Conservation (phyloP, 2,888 invertebrate genomes). For the Drosophila formosana region DNA sequence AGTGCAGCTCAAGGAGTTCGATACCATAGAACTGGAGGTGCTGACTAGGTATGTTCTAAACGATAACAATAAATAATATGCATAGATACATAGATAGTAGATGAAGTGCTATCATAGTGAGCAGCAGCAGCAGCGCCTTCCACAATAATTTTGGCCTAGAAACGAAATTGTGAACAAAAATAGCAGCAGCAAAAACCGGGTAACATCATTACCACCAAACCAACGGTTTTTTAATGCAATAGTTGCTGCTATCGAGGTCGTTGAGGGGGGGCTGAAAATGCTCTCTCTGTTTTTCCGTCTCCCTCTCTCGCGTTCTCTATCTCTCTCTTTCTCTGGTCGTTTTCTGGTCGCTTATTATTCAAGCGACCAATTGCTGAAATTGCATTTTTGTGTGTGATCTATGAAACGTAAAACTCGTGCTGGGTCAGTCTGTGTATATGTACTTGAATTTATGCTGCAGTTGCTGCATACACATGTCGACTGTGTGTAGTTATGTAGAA, state of each 20-base stretch:
- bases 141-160: conserved; percentile 73
- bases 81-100: neutral
- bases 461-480: conserved; percentile 31
- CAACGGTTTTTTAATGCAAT: conserved; percentile 36
- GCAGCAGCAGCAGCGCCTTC: conserved; percentile 47
- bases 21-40: conserved; percentile 91
- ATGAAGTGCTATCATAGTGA: neutral
- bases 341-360: conserved; percentile 35
- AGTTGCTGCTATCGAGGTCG: conserved; percentile 77
- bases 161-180: conserved; percentile 64
- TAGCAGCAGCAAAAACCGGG: conserved; percentile 59
- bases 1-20: conserved; percentile 88
- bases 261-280: conserved; percentile 42
- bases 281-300: neutral
- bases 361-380: conserved; percentile 64
- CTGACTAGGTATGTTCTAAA: conserved; percentile 88
- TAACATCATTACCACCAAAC: conserved; percentile 69
- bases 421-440: conserved; percentile 41
- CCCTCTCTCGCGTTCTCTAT: neutral
- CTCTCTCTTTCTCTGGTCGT: neutral
- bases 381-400: conserved; percentile 64
- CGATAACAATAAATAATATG: no score
- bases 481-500: conserved; percentile 8
- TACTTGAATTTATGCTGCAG: conserved; percentile 67
- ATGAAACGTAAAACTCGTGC: conserved; percentile 53